Evolutionary conservation across 53 echinoderm and acorn worm species (phyloP), one percentile per base, ranked within the genome.

Genomic region (Arbacia lixula): DNA sequence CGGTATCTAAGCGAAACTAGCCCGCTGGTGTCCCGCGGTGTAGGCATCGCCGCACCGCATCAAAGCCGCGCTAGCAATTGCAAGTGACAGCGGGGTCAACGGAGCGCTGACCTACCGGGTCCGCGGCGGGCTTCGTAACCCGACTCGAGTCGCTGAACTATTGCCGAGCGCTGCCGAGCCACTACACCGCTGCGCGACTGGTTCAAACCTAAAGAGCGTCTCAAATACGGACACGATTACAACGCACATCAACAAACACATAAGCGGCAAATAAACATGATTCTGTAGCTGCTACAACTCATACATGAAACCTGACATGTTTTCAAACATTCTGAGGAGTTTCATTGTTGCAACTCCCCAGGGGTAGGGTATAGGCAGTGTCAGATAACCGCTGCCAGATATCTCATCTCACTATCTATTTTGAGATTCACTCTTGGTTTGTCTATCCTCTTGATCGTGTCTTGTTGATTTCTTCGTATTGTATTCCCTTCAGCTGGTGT

Each of bases 51-150:
- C 82, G 64, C 46, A 32, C 29, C 64, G 64, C 50, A 9, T 81
- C 82, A 81, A 63, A 63, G 46, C 62, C 32, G 49, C 43, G 17
- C 29, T 28, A 19, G 32, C 42, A 49, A 81, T 81, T 63, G 64
- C 17, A 27, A 46, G 42, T 81, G 82, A 81, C 82, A 81, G 82
- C 64, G 64, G 64, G 82, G 82, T 81, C 82, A 81, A 38, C 6
- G 2, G 2, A 32, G 19, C 16, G 28, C 25, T 37, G 26, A 39
- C 31, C 42, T n/a, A 6, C 9, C 82, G 46, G 64, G 82, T 40
- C 82, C 77, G 77, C 41, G 58, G n/a, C 82, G 82, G 82, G 65
- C 46, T 46, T 46, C 63, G 64, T 63, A 81, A 81, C 82, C 82
- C 42, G 49, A 63, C 43, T 52, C 64, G 16, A 12, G 57, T 26